phyloP scores from a whole-genome alignment of 2,113 vertebrate genomes.

The Malurus cyaneus region DNA sequence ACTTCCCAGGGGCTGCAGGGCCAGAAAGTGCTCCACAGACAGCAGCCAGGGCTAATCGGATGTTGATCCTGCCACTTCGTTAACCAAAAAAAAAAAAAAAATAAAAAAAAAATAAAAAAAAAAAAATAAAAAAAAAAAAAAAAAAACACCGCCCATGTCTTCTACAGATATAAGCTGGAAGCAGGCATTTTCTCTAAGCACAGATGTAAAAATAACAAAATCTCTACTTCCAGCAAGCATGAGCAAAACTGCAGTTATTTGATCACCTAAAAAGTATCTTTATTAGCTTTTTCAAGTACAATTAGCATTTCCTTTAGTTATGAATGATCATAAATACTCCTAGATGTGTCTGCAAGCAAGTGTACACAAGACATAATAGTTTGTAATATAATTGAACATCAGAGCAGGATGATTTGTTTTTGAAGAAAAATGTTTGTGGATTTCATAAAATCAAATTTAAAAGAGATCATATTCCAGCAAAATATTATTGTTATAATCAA shows the following conservation, averaged over 20 bases:
- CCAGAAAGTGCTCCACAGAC: fast-evolving
- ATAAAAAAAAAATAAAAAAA: too few relatives aligned
- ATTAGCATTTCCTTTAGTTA: neutral
- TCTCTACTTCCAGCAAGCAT: neutral
- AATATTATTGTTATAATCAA: neutral
- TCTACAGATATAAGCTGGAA: neutral
- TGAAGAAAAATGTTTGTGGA: neutral
- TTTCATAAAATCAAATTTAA: neutral
- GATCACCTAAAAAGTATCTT: neutral
- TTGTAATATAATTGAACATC: neutral
- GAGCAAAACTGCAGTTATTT: neutral
- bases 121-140: too few relatives aligned
- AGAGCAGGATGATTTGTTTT: neutral
- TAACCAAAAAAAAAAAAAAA: neutral
- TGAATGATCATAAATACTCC: neutral
- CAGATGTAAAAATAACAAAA: neutral
- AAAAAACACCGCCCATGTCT: too few relatives aligned
- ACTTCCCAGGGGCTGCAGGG: fast-evolving
- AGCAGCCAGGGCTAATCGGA: neutral
- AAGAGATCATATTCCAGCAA: neutral
- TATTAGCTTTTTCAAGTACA: neutral
- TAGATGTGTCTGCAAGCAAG: neutral
- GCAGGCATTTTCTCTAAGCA: neutral
- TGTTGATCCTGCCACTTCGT: fast-evolving
- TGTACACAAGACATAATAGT: neutral